Conservation (phyloP, 2,113 vertebrate species). For the Bubo blakistoni region DNA sequence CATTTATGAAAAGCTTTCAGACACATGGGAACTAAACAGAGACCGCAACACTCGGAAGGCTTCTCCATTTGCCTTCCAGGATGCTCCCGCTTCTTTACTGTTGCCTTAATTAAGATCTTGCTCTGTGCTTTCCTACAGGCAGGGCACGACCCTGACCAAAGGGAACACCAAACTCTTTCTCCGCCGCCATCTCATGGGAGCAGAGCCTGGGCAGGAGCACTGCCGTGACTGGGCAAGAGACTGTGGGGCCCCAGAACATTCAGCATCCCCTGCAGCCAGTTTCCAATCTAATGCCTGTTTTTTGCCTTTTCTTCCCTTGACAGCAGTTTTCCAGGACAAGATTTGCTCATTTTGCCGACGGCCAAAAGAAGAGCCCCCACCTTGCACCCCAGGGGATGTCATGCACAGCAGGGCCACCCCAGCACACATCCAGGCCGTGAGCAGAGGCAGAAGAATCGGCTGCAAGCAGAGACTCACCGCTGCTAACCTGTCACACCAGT, state of each 20-base stretch:
- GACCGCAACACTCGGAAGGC: background rate
- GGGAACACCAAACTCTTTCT: background rate
- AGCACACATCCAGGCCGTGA: background rate
- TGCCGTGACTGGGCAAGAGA: accelerated
- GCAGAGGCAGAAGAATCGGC: background rate
- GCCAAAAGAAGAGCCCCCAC: background rate
- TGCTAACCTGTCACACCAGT: background rate
- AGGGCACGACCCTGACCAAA: accelerated
- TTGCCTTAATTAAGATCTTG: background rate
- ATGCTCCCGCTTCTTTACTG: background rate
- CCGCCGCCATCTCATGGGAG: accelerated
- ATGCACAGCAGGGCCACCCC: background rate
- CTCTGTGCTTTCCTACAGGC: background rate
- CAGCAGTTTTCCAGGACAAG: background rate
- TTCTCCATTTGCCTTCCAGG: constrained; percentile 17
- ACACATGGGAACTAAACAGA: background rate
- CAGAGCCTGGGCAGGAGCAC: background rate
- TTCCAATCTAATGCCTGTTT: background rate
- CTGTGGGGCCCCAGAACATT: accelerated
- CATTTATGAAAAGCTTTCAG: background rate
- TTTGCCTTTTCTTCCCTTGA: background rate
- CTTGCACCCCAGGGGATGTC: background rate
- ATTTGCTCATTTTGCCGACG: accelerated
- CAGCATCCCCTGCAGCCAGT: background rate
- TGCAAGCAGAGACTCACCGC: background rate